These are phyloP conservation scores for Phylloscopus collybita DNA, from an alignment of 2,797 vertebrate genomes.

Conservation along the genomic window DNA sequence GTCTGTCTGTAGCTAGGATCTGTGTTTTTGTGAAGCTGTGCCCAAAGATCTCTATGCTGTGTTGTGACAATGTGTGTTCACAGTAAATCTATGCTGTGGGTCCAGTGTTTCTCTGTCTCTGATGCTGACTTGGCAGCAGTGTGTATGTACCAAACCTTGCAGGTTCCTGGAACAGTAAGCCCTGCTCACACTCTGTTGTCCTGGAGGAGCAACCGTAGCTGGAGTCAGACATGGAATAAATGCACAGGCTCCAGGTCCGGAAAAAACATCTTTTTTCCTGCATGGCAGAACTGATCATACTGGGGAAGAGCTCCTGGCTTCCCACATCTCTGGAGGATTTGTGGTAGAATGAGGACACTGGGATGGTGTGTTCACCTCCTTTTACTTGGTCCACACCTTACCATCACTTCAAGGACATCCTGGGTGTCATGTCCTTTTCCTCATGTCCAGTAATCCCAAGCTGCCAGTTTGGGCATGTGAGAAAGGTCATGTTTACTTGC, in stretches of 20 bases:
- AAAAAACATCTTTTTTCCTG: not conserved
- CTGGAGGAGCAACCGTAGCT: not conserved
- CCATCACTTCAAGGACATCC: fast-evolving
- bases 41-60: constrained; percentile 73
- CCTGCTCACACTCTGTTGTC: fast-evolving
- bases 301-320: not conserved
- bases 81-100: constrained; percentile 60
- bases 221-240: not conserved
- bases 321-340: not conserved
- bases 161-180: not conserved
- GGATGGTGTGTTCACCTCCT: not conserved
- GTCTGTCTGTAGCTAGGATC: constrained; percentile 62
- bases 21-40: constrained; percentile 74
- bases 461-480: not conserved
- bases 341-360: not conserved
- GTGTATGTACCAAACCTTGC: not conserved
- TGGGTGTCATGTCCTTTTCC: not conserved
- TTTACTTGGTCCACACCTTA: not conserved
- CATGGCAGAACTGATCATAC: not conserved
- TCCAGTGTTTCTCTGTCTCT: not conserved
- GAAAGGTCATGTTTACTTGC: not conserved
- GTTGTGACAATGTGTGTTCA: constrained; percentile 51
- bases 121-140: not conserved
- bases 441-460: not conserved
- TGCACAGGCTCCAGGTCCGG: not conserved